Evolutionary conservation across 2,888 invertebrate genomes (phyloP).

Genomic region (Euzophera pinguis): DNA sequence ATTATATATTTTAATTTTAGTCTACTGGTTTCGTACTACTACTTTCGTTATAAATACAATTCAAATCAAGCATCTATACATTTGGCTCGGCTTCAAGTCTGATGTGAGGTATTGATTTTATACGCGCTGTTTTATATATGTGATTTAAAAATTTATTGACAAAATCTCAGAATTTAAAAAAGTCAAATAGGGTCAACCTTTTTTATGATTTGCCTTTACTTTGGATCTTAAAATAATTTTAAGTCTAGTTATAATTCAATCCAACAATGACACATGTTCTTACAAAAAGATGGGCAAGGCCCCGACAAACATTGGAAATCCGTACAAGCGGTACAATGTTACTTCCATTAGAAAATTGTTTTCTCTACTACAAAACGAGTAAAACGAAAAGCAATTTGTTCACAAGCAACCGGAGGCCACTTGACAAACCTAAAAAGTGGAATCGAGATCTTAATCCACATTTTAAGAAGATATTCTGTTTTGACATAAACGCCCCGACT

Average conservation of each 20-base stretch:
- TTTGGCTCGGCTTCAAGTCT: constrained; percentile 1
- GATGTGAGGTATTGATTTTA: background rate
- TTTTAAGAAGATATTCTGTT: background rate
- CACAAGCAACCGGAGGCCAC: background rate
- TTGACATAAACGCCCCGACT: too few relatives aligned
- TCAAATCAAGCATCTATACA: background rate
- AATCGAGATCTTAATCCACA: background rate
- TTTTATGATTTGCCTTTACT: too few relatives aligned
- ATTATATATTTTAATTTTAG: too few relatives aligned
- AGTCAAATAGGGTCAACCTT: too few relatives aligned
- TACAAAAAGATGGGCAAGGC: background rate
- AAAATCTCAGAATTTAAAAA: too few relatives aligned
- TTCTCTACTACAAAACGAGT: background rate
- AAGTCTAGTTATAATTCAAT: background rate
- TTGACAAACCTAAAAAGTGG: background rate
- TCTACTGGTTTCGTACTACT: too few relatives aligned
- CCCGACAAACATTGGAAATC: background rate
- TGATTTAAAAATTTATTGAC: too few relatives aligned
- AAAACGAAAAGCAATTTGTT: constrained; percentile 8
- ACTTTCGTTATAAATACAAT: too few relatives aligned
- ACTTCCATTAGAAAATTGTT: constrained; percentile 8
- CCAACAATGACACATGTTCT: background rate
- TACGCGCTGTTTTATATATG: background rate
- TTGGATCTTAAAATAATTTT: background rate
- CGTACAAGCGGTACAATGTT: background rate